A percentile compares a stretch with the other conserved stretches of the same genome.
phyloP scores from a whole-genome alignment of 1,140 invertebrate genomes.

The Belonocnema kinseyi region DNA sequence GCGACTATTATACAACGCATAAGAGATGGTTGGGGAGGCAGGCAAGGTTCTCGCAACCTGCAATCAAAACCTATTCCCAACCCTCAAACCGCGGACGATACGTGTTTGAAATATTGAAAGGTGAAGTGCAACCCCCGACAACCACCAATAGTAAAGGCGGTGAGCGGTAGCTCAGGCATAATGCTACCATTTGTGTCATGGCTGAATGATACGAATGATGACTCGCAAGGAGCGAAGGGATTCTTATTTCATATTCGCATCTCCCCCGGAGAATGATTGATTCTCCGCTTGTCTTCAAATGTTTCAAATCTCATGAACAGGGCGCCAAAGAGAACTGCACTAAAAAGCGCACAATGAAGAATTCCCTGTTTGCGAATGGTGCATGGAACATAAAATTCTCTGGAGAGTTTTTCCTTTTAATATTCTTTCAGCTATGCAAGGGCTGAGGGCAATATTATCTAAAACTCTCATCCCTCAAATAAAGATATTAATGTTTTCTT shows the following conservation, averaged over 20 bases:
- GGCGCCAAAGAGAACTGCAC: background rate
- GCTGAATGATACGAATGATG: constrained; percentile 43
- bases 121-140: constrained; percentile 63
- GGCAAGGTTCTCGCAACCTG: constrained; percentile 41
- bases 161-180: constrained; percentile 56
- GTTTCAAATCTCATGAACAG: background rate
- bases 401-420: background rate
- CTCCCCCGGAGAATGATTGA: background rate
- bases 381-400: background rate
- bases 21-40: constrained; percentile 34
- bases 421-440: background rate
- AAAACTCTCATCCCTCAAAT: background rate
- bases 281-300: background rate
- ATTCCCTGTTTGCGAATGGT: background rate
- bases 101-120: constrained; percentile 76
- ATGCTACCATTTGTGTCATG: constrained; percentile 69
- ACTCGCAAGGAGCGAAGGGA: constrained; percentile 35
- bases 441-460: background rate
- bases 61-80: constrained; percentile 38
- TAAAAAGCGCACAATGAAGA: background rate
- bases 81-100: constrained; percentile 63
- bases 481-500: background rate
- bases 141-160: constrained; percentile 47
- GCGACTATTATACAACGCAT: constrained; percentile 69
- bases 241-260: constrained; percentile 21